Evolutionary conservation across 2,888 invertebrate species (phyloP).

Genomic region (Dryomyza anilis): DNA sequence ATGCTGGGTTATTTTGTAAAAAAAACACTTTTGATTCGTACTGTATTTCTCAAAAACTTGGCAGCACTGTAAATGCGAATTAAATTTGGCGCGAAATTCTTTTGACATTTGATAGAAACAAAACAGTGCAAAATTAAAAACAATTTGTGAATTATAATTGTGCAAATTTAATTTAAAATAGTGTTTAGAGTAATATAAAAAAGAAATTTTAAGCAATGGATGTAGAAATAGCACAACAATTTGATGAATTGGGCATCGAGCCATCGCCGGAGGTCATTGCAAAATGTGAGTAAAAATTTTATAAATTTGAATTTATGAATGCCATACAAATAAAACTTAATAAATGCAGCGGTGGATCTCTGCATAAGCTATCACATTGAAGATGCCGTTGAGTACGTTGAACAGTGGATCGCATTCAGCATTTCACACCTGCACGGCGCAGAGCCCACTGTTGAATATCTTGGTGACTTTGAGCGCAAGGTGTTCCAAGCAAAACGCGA

Average conservation of each 20-base stretch:
- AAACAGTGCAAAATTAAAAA: slow-evolving; percentile 20
- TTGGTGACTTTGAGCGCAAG: slow-evolving; percentile 70
- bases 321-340: background rate
- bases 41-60: slow-evolving; percentile 6
- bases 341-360: slow-evolving; percentile 66
- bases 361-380: slow-evolving; percentile 69
- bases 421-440: slow-evolving; percentile 69
- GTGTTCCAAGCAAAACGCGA: slow-evolving; percentile 65
- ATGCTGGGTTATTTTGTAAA: no score
- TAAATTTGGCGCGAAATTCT: slow-evolving; percentile 30
- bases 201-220: slow-evolving; percentile 52
- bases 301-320: background rate
- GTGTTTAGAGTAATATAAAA: background rate
- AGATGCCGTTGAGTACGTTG: slow-evolving; percentile 73
- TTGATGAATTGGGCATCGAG: slow-evolving; percentile 68
- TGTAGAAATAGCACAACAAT: slow-evolving; percentile 64
- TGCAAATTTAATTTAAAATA: slow-evolving; percentile 2
- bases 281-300: slow-evolving; percentile 63
- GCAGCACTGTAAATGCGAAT: slow-evolving; percentile 13
- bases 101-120: slow-evolving; percentile 30
- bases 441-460: slow-evolving; percentile 66
- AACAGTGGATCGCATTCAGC: slow-evolving; percentile 80
- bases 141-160: slow-evolving; percentile 1
- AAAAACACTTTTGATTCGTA: no score
- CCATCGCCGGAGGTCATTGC: slow-evolving; percentile 64